Evolutionary conservation across 2,888 invertebrate genomes (phyloP), one percentile per base, ranked within the genome.

Genomic region (Drosophila acutilabella): DNA sequence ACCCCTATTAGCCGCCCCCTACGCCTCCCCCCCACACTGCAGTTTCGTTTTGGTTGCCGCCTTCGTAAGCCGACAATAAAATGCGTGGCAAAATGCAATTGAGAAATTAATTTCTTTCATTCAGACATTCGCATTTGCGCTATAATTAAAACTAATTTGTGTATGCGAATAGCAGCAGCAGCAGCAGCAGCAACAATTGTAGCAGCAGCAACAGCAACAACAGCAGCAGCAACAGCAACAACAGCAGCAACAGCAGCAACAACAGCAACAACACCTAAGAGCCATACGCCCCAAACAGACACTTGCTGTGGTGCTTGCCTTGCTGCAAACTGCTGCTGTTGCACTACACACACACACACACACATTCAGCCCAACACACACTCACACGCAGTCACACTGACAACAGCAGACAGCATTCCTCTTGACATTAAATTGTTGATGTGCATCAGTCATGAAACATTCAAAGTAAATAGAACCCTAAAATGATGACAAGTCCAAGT

Each of bases 141-240:
- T 88, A 86, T 85, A 85, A 85, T 85, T 85, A 85, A 86, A 88
- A 89, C 84, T 85, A 85, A 89, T 85, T 85, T 88, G 77, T 89
- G 89, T 88, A 88, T 88, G 71, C 71, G 75, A 59, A 67, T 30
- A 65, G 42, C 61, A 60, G 26, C 73, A 60, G 14, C 72, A 71
- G 38, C 42, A 47, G 13, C 48, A 44, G 13, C 57, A 52, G 13
- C 59, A 60, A 20, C 20, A 20, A 20, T 20, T 20, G 20, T 20
- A 20, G 20, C 20, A n/a, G 10, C 68, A 53, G 7, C 52, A 57
- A 11, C 42, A 38, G 11, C 45, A n/a, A 5, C 41, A 33, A 3
- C 53, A 58, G 40, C 56, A 40, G 10, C 68, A 53, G 7, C 52
- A 57, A 11, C 42, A 38, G 11, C 45, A n/a, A 5, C 41, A 33